phyloP scores from a whole-genome alignment of 1,140 invertebrate genomes.

The Drosophila funebris region DNA sequence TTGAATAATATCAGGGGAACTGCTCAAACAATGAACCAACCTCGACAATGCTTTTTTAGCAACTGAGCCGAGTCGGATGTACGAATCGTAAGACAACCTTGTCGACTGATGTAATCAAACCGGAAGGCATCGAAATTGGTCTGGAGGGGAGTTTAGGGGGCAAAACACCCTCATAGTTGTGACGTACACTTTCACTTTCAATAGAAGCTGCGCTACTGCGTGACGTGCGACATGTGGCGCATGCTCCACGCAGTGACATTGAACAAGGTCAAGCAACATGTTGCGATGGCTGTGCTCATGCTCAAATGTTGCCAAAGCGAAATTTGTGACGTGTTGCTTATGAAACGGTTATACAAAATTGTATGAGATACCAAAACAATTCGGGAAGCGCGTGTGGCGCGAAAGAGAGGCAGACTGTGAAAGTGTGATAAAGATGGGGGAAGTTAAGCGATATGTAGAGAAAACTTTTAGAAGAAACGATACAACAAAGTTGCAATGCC shows the following conservation, averaged over 20 bases:
- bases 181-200: conserved; percentile 79
- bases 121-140: conserved; percentile 33
- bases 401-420: conserved; percentile 3
- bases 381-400: conserved; percentile 35
- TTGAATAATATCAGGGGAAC: not conserved
- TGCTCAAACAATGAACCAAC: conserved; percentile 49
- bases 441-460: conserved; percentile 28
- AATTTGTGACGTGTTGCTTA: conserved; percentile 52
- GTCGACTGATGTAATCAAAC: conserved; percentile 66
- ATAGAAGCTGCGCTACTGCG: conserved; percentile 5
- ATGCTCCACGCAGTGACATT: conserved; percentile 67
- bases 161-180: conserved; percentile 27
- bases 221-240: conserved; percentile 41
- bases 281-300: no score
- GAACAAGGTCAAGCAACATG: conserved; percentile 77
- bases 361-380: conserved; percentile 30
- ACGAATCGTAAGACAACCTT: conserved; percentile 2
- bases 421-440: conserved; percentile 11
- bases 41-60: conserved; percentile 56
- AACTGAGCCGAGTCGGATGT: conserved; percentile 55
- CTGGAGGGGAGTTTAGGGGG: not conserved
- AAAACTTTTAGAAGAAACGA: conserved; percentile 35
- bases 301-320: conserved; percentile 41
- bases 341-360: conserved; percentile 49
- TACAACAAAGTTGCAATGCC: conserved; percentile 33